A percentile compares a stretch with the other conserved stretches of the same genome.
phyloP scores from a whole-genome alignment of 2,797 vertebrate species.

The Epinephelus awoara region DNA sequence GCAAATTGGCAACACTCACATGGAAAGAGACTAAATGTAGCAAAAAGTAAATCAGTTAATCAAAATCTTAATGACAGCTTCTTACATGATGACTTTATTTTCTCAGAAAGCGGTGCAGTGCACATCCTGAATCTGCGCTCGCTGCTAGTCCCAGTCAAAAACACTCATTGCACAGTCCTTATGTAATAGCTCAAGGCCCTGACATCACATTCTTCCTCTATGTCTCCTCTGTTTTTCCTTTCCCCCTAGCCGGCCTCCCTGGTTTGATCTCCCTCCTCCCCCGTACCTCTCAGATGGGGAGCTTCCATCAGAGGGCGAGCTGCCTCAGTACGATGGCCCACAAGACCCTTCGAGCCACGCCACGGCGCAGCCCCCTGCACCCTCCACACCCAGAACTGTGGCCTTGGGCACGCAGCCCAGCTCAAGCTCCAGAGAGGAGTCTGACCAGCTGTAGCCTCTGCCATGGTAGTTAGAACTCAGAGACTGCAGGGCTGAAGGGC shows the following conservation, averaged over 20 bases:
- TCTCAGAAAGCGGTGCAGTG: not conserved
- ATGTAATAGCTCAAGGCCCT: conserved; percentile 20
- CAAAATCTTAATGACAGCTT: too few species aligned
- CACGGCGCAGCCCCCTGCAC: conserved; percentile 19
- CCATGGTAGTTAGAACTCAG: conserved; percentile 21
- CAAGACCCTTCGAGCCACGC: conserved; percentile 36
- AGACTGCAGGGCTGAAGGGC: conserved; percentile 47
- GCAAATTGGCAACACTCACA: not conserved
- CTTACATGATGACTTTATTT: not conserved
- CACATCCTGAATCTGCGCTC: not conserved
- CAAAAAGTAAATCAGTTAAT: not conserved
- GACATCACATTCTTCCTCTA: conserved; percentile 5
- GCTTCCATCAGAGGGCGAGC: conserved; percentile 85
- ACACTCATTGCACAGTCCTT: not conserved
- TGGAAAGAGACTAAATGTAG: not conserved
- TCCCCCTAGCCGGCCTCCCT: conserved; percentile 89
- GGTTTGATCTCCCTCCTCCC: conserved; percentile 97
- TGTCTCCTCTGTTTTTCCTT: conserved; percentile 39
- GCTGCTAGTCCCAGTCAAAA: not conserved
- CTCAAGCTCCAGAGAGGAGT: conserved; percentile 62
- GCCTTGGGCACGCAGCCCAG: conserved; percentile 34
- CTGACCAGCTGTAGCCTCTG: conserved; percentile 69
- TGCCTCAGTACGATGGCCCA: conserved; percentile 90
- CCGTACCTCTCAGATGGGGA: conserved; percentile 92
- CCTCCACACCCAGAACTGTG: conserved; percentile 69